phyloP scores from a whole-genome alignment of 2,888 invertebrate genomes.

The Ernsta delagoae region DNA sequence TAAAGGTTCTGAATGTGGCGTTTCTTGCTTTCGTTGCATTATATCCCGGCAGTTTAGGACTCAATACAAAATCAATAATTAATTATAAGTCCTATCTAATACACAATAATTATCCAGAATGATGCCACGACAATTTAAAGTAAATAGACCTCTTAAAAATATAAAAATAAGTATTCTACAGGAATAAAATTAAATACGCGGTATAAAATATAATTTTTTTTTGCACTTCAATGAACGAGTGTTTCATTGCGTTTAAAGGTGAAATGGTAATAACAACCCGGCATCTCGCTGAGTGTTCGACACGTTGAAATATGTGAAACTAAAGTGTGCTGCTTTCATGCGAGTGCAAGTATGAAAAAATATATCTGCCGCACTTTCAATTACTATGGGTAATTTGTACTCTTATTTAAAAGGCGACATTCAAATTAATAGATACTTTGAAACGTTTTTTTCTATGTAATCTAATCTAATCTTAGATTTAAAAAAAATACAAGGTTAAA shows the following conservation, averaged over 20 bases:
- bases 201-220: constrained; percentile 1
- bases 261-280: background rate
- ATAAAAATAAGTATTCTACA: background rate
- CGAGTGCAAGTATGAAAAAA: background rate
- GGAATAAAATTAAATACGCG: background rate
- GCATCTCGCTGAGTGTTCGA: constrained; percentile 15
- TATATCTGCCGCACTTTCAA: constrained; percentile 4
- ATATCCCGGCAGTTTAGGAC: no score
- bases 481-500: no score
- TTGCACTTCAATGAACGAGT: background rate
- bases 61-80: no score
- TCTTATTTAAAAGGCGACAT: background rate
- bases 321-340: constrained; percentile 8
- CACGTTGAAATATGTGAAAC: constrained; percentile 20
- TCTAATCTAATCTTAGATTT: no score
- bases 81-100: no score
- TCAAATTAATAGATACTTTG: background rate
- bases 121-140: no score
- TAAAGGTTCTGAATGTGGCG: no score
- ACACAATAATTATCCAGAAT: no score
- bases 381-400: background rate
- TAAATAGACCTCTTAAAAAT: background rate
- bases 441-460: no score
- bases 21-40: no score
- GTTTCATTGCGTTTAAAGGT: constrained; percentile 6